These are phyloP conservation scores for Pterocles gutturalis DNA, from an alignment of 2,113 vertebrate genomes.

Conservation along the genomic window DNA sequence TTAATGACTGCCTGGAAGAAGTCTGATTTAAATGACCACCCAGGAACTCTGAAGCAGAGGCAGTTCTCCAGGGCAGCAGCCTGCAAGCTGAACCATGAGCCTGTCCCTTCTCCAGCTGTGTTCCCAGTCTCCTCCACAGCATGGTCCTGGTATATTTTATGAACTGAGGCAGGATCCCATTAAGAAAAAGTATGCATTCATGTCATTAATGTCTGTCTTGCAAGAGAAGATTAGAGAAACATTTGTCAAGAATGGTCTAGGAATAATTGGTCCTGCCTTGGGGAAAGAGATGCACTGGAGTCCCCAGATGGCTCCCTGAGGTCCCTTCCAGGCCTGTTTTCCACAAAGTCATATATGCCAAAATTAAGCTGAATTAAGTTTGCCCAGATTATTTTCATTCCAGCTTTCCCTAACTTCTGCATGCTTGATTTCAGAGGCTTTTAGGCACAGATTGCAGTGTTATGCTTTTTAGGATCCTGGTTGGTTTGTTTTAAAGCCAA, in stretches of 20 bases:
- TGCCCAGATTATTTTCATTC: background rate
- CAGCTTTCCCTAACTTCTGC: background rate
- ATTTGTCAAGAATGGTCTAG: background rate
- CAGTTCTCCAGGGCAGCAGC: background rate
- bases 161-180: background rate
- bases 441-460: background rate
- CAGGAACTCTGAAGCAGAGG: background rate
- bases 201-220: background rate
- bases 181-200: background rate
- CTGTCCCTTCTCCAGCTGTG: background rate
- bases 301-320: background rate
- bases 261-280: background rate
- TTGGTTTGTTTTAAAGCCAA: background rate
- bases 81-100: background rate
- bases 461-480: background rate
- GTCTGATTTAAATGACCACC: background rate
- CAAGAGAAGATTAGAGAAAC: background rate
- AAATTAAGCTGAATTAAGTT: background rate
- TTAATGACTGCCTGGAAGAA: background rate
- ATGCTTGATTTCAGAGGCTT: background rate
- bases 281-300: background rate
- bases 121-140: background rate
- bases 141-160: background rate
- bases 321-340: slow-evolving; percentile 1
- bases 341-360: background rate